Conservation (phyloP, 2,888 invertebrate genomes). For the Frankliniella intonsa region DNA sequence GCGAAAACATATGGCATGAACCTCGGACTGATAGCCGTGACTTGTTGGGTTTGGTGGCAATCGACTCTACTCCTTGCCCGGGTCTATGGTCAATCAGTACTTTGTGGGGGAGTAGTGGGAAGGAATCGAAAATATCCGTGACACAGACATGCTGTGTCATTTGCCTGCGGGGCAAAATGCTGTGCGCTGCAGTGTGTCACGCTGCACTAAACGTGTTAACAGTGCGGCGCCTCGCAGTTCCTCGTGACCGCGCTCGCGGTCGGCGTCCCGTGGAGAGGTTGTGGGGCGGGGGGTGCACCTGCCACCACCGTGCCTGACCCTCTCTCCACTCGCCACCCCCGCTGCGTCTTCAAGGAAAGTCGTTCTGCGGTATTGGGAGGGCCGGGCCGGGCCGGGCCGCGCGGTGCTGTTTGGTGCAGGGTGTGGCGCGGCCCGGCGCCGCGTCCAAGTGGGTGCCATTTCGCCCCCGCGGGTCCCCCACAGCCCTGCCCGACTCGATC, state of each 20-base stretch:
- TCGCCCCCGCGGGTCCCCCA: not conserved
- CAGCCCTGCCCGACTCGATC: not conserved
- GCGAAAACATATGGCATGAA: no score
- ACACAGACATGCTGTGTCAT: not conserved
- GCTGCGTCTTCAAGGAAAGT: not conserved
- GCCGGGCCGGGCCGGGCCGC: not conserved
- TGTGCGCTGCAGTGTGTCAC: no score
- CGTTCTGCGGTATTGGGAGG: not conserved
- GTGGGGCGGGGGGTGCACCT: not conserved
- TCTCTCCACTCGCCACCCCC: not conserved
- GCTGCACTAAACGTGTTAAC: no score
- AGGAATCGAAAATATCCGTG: no score
- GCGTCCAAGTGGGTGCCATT: not conserved
- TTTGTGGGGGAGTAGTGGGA: no score
- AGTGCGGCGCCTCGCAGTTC: not conserved
- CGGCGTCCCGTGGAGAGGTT: not conserved
- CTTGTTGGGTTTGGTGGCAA: no score
- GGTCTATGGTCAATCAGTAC: no score
- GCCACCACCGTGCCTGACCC: not conserved
- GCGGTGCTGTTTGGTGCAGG: no score
- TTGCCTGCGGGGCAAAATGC: not conserved
- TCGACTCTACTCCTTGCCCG: no score
- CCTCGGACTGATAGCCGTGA: no score
- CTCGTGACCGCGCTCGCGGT: not conserved
- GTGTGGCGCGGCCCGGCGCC: not conserved